Conservation (phyloP, 2,888 invertebrate species). For the Sinelater perroti region DNA sequence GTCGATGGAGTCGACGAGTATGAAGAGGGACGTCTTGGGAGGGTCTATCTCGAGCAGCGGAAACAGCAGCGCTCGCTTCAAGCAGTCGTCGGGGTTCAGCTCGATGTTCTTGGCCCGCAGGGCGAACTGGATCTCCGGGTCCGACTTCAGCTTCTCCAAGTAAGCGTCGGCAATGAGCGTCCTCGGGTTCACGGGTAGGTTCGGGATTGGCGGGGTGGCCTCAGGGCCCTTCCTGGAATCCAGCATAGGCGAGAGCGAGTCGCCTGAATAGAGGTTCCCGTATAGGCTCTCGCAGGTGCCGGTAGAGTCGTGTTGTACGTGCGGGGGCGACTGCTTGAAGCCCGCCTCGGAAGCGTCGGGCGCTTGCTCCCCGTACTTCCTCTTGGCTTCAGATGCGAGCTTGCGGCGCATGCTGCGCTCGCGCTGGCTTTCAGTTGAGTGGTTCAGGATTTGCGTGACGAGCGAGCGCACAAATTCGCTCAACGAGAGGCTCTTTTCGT, state of each 20-base stretch:
- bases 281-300: conserved; percentile 53
- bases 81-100: conserved; percentile 89
- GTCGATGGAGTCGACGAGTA: conserved; percentile 93
- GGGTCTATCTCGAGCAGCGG: conserved; percentile 87
- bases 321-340: conserved; percentile 42
- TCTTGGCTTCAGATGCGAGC: conserved; percentile 46
- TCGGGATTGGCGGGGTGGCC: conserved; percentile 60
- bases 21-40: conserved; percentile 83
- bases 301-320: conserved; percentile 48
- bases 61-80: conserved; percentile 86
- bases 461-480: conserved; percentile 86
- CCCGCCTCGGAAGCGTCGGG: conserved; percentile 22
- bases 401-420: conserved; percentile 60
- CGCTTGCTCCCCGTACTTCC: conserved; percentile 14
- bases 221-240: conserved; percentile 48
- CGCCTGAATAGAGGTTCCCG: conserved; percentile 54
- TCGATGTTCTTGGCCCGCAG: conserved; percentile 83
- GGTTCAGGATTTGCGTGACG: conserved; percentile 84
- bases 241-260: conserved; percentile 48
- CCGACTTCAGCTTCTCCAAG: conserved; percentile 78
- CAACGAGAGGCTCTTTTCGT: conserved; percentile 84
- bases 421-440: conserved; percentile 65
- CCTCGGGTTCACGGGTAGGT: conserved; percentile 66
- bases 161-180: conserved; percentile 80
- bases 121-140: conserved; percentile 82